Evolutionary conservation across 2,797 vertebrate genomes (phyloP).

Genomic region (Cercopithecus petaurista): DNA sequence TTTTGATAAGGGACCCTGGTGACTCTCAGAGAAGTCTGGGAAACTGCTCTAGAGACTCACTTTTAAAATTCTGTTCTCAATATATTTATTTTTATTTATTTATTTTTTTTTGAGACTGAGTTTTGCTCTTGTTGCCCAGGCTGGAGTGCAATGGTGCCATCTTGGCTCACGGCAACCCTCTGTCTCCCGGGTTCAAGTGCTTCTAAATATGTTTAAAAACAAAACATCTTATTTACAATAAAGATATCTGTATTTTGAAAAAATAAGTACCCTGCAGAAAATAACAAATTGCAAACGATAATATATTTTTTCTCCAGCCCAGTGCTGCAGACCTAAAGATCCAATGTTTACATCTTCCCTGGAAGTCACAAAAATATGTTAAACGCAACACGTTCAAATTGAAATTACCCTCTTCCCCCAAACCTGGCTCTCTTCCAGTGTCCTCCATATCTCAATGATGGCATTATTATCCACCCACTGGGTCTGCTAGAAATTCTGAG

Average conservation of each 20-base stretch:
- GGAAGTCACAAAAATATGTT: slow-evolving; percentile 33
- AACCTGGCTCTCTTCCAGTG: background rate
- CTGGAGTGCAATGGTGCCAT: no score
- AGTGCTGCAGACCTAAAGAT: slow-evolving; percentile 7
- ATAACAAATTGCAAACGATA: background rate
- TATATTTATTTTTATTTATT: background rate
- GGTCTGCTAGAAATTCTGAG: background rate
- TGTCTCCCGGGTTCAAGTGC: no score
- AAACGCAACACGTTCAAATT: slow-evolving; percentile 7
- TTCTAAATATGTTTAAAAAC: background rate
- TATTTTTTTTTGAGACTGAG: no score
- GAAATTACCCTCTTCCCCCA: background rate
- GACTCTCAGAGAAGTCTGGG: background rate
- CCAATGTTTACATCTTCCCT: background rate
- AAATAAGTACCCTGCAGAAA: background rate
- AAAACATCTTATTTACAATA: slow-evolving; percentile 1
- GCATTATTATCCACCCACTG: background rate
- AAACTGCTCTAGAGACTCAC: background rate
- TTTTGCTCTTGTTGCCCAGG: no score
- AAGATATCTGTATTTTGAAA: slow-evolving; percentile 17
- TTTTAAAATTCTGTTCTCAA: background rate
- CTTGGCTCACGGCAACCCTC: no score
- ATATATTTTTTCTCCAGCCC: background rate
- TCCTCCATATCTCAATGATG: background rate
- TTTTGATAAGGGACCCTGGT: background rate